phyloP scores from a whole-genome alignment of 2,888 invertebrate genomes.

The Camponotus fellah region DNA sequence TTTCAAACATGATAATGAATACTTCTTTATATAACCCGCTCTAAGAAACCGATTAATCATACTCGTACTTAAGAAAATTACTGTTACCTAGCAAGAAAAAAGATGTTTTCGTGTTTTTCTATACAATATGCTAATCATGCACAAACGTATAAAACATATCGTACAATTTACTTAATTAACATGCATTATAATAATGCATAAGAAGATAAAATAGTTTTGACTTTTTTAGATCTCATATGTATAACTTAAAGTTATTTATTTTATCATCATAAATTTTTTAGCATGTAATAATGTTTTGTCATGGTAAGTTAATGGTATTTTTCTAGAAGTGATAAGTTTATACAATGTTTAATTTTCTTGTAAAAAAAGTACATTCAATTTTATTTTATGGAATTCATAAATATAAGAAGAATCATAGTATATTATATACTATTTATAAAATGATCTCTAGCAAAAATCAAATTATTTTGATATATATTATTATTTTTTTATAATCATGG shows the following conservation, averaged over 20 bases:
- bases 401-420: not conserved
- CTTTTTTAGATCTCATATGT: not conserved
- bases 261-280: not conserved
- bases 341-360: not conserved
- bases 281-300: not conserved
- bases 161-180: not conserved
- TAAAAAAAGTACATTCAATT: not conserved
- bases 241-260: not conserved
- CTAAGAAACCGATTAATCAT: constrained; percentile 70
- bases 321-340: not conserved
- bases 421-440: not conserved
- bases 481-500: not conserved
- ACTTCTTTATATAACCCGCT: constrained; percentile 56
- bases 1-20: constrained; percentile 69
- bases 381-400: not conserved
- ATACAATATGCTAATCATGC: not conserved
- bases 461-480: not conserved
- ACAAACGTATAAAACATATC: not conserved
- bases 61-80: constrained; percentile 66
- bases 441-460: not conserved
- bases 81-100: constrained; percentile 59
- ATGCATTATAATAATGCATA: not conserved
- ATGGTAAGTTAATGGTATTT: not conserved
- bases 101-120: not conserved
- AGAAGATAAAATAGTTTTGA: not conserved